A percentile compares a stretch with the other conserved stretches of the same genome.
Conservation (phyloP, 2,888 invertebrate species). For the Stenodema calcarata region DNA sequence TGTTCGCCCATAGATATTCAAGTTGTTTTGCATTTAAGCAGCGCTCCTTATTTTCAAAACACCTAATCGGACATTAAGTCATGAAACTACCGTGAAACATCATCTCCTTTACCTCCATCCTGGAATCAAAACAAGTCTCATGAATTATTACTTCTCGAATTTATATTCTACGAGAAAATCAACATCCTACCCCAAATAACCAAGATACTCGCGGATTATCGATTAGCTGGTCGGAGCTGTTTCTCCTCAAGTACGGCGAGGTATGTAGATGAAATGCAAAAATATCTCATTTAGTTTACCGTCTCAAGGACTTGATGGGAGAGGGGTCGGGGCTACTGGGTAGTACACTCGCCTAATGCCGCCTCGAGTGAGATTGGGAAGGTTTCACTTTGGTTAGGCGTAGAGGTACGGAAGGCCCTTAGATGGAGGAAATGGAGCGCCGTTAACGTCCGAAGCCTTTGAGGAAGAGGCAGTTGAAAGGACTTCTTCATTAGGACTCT, state of each 20-base stretch:
- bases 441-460: conserved; percentile 6
- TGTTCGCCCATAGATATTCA: background rate
- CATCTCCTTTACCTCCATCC: background rate
- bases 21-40: background rate
- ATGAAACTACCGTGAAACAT: background rate
- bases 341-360: background rate
- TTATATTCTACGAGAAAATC: background rate
- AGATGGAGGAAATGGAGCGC: background rate
- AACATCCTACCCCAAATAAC: background rate
- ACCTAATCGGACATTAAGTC: background rate
- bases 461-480: conserved; percentile 8
- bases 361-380: background rate
- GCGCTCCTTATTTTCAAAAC: background rate
- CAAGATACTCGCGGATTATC: background rate
- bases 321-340: background rate
- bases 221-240: background rate
- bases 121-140: background rate
- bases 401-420: background rate
- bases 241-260: background rate
- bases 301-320: too few relatives aligned
- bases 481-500: conserved; percentile 12
- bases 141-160: background rate
- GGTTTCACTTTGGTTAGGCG: conserved; percentile 5
- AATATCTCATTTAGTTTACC: conserved; percentile 14
- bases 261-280: conserved; percentile 32